Conservation (phyloP, 2,113 vertebrate genomes). For the Microcebus murinus region DNA sequence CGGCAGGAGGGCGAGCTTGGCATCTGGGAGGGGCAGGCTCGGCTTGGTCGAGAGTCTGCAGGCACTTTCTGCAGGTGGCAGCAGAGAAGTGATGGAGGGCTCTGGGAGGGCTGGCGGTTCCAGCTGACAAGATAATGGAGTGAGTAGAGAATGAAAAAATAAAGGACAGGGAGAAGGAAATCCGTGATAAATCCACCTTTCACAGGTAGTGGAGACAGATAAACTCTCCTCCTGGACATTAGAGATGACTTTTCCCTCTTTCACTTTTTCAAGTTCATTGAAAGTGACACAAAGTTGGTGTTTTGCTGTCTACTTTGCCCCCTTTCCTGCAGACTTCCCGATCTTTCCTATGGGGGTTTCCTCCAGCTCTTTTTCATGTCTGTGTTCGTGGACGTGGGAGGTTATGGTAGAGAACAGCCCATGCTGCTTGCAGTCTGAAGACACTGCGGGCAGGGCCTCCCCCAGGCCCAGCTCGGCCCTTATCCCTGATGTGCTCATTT, state of each 20-base stretch:
- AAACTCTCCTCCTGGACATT: constrained; percentile 59
- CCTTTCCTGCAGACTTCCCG: not conserved
- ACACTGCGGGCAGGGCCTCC: not conserved
- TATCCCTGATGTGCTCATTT: not conserved
- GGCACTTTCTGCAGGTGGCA: not conserved
- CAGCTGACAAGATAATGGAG: constrained; percentile 80
- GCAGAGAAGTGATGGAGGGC: constrained; percentile 52
- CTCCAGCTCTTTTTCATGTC: not conserved
- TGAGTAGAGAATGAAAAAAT: constrained; percentile 77
- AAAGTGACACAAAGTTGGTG: not conserved
- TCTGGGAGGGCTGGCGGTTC: constrained; percentile 51
- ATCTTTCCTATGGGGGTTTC: accelerated
- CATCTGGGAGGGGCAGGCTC: not conserved
- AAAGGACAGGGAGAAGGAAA: constrained; percentile 59
- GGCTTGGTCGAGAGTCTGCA: accelerated
- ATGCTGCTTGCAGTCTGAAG: not conserved
- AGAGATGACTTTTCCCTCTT: constrained; percentile 63
- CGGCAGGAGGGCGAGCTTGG: accelerated
- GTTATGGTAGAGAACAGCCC: not conserved
- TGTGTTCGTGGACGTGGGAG: not conserved
- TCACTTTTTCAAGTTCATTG: not conserved
- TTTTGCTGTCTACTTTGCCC: not conserved
- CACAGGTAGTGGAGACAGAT: not conserved
- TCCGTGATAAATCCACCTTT: constrained; percentile 79
- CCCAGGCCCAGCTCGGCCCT: not conserved